phyloP scores from a whole-genome alignment of 30 jellyfish, hydroid and myxozoan species.

The Phacellophora camtschatica region DNA sequence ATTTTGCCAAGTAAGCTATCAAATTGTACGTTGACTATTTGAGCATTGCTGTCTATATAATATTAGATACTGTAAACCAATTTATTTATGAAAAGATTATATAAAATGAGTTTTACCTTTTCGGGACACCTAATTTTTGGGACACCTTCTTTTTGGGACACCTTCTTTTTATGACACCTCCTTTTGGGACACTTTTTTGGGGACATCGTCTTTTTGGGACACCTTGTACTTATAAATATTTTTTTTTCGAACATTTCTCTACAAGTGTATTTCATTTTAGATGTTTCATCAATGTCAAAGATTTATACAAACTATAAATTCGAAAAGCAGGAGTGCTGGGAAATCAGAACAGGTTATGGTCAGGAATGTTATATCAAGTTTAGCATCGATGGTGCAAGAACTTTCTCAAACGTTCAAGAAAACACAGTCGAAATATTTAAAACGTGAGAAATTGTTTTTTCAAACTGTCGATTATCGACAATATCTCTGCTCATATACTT shows the following conservation, averaged over 20 bases:
- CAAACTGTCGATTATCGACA: too few species aligned
- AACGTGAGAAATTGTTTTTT: slow-evolving; percentile 57
- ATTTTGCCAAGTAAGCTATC: too few species aligned
- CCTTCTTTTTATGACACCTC: too few species aligned
- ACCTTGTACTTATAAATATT: neutral
- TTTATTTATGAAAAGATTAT: too few species aligned
- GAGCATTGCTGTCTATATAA: too few species aligned
- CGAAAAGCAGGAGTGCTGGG: slow-evolving; percentile 65
- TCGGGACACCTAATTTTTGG: too few species aligned
- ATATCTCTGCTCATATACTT: too few species aligned
- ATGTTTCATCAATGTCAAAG: slow-evolving; percentile 98
- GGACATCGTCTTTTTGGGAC: neutral
- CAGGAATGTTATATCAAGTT: slow-evolving; percentile 82
- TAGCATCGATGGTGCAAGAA: slow-evolving; percentile 94
- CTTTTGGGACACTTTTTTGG: too few species aligned
- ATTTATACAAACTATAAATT: slow-evolving; percentile 75
- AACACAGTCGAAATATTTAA: slow-evolving; percentile 89
- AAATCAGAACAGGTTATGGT: slow-evolving; percentile 78
- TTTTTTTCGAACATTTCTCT: neutral
- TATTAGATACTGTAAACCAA: too few species aligned
- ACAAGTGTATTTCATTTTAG: slow-evolving; percentile 2
- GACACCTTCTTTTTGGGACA: too few species aligned
- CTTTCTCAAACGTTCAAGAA: slow-evolving; percentile 76
- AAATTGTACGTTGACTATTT: too few species aligned
- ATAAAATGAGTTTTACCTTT: too few species aligned